Evolutionary conservation across 2,888 invertebrate genomes (phyloP).

Genomic region (Ennomos quercinarius): DNA sequence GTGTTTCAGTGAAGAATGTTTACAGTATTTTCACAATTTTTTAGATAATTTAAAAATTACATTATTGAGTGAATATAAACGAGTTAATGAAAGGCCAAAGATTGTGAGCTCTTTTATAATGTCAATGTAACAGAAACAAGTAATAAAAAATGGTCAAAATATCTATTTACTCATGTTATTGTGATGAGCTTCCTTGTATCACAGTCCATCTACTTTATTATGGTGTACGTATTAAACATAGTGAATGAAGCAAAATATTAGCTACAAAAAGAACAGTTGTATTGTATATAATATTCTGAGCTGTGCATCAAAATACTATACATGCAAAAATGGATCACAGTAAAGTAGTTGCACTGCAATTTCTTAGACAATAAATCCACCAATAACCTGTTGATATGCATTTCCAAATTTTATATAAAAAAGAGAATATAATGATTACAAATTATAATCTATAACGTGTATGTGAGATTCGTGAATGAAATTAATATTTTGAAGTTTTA

Average conservation of each 20-base stretch:
- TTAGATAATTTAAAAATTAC: too few relatives aligned
- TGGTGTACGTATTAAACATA: background rate
- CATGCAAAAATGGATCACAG: conserved; percentile 7
- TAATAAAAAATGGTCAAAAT: background rate
- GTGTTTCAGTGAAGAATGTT: too few relatives aligned
- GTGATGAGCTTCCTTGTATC: conserved; percentile 6
- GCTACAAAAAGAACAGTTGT: background rate
- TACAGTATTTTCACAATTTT: too few relatives aligned
- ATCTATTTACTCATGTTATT: background rate
- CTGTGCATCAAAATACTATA: background rate
- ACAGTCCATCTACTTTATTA: conserved; percentile 3
- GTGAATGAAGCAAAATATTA: too few relatives aligned
- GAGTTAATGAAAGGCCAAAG: too few relatives aligned
- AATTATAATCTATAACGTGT: conserved; percentile 7
- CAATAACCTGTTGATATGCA: conserved; percentile 48
- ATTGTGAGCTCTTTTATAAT: too few relatives aligned
- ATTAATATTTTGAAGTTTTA: conserved; percentile 40
- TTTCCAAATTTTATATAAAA: conserved; percentile 54
- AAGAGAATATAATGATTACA: conserved; percentile 25
- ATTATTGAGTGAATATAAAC: too few relatives aligned
- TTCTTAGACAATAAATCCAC: conserved; percentile 38
- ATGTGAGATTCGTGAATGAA: conserved; percentile 11
- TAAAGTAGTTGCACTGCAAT: conserved; percentile 17
- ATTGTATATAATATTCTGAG: background rate
- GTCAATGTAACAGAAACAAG: too few relatives aligned